Evolutionary conservation across 1,140 invertebrate species (phyloP).

Genomic region (Harpegnathos saltator): DNA sequence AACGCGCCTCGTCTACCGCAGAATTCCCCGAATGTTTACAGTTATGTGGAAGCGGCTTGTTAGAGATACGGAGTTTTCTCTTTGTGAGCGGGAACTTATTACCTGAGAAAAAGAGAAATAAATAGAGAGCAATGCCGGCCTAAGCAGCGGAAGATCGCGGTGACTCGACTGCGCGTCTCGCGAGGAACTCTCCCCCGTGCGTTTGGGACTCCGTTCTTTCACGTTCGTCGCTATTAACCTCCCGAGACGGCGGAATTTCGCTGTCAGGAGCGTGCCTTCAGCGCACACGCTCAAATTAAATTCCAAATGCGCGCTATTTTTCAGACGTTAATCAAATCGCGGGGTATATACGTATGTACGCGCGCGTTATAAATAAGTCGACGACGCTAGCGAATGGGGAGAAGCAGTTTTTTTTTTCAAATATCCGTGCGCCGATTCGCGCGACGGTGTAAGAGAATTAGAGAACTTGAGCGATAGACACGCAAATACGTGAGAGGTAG

Average conservation of each 20-base stretch:
- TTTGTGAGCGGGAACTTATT: too few species aligned
- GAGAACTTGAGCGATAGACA: background rate
- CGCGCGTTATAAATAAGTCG: background rate
- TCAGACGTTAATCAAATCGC: conserved; percentile 4
- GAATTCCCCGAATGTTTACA: too few species aligned
- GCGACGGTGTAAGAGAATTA: background rate
- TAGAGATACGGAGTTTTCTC: too few species aligned
- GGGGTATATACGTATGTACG: background rate
- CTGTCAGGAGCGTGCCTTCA: background rate
- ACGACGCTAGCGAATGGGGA: background rate
- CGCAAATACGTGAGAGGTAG: background rate
- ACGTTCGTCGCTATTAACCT: background rate
- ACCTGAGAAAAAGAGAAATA: too few species aligned
- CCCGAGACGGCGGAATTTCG: background rate
- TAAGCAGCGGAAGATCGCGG: background rate
- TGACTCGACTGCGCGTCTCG: background rate
- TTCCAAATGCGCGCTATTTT: background rate
- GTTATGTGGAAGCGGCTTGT: too few species aligned
- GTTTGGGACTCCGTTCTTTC: background rate
- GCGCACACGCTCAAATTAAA: background rate
- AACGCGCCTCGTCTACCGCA: too few species aligned
- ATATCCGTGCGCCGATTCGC: background rate
- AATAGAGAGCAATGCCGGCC: background rate
- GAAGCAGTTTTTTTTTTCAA: background rate
- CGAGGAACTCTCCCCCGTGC: background rate